These are phyloP conservation scores for Antedon mediterranea DNA, from an alignment of 53 echinoderm and acorn worm genomes.

Conservation along the genomic window DNA sequence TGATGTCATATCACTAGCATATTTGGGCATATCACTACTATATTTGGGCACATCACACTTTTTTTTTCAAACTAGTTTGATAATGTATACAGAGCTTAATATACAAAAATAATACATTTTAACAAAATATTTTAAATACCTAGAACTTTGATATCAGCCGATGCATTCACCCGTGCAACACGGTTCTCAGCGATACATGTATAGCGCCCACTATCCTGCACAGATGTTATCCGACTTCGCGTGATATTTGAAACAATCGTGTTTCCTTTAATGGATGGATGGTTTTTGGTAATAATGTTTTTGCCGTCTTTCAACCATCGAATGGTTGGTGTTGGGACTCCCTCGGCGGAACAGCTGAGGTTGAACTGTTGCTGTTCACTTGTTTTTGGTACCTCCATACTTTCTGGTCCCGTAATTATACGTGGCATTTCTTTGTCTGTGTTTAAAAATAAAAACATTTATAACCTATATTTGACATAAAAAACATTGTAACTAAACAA, in stretches of 20 bases:
- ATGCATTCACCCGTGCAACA: conserved; percentile 21
- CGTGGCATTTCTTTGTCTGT: neutral
- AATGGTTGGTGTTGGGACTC: conserved; percentile 40
- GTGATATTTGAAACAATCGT: conserved; percentile 8
- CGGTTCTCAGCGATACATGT: conserved; percentile 33
- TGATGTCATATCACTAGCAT: too few species aligned
- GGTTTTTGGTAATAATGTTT: neutral
- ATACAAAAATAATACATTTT: neutral
- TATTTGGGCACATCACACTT: too few species aligned
- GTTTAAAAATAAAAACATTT: neutral
- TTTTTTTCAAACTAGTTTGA: too few species aligned
- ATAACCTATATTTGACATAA: too few species aligned
- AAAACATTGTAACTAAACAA: too few species aligned
- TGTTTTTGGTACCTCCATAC: neutral
- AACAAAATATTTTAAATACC: conserved; percentile 6
- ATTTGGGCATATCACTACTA: too few species aligned
- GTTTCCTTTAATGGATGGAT: neutral
- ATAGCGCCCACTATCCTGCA: conserved; percentile 28
- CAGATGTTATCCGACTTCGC: conserved; percentile 16
- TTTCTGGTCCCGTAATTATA: neutral
- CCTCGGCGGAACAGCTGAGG: conserved; percentile 43
- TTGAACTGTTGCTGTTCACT: conserved; percentile 5
- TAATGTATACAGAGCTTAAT: too few species aligned
- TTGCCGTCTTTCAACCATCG: conserved; percentile 53
- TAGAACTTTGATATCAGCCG: conserved; percentile 29